Conservation (phyloP, 2,797 vertebrate species). For the Lacerta viridis region DNA sequence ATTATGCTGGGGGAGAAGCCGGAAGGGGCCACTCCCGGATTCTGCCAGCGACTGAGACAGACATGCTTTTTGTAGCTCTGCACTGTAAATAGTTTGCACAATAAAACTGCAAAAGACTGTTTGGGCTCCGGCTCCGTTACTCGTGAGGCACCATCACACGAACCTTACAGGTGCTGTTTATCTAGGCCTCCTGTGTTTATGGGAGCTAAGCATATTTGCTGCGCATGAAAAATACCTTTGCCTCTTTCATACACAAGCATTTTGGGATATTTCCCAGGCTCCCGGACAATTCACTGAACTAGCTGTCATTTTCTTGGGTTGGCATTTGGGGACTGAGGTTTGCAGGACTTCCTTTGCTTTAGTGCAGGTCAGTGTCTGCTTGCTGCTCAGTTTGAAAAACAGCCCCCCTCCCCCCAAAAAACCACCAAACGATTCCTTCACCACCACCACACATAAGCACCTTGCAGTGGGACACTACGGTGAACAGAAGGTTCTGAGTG, state of each 20-base stretch:
- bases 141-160: too few relatives aligned
- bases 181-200: too few relatives aligned
- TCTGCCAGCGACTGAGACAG: too few relatives aligned
- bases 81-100: too few relatives aligned
- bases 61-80: too few relatives aligned
- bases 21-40: too few relatives aligned
- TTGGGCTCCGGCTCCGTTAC: too few relatives aligned
- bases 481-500: background rate
- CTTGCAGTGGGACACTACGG: background rate
- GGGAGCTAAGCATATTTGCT: background rate
- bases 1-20: too few relatives aligned
- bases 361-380: background rate
- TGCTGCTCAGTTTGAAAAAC: background rate
- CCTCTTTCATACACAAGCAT: background rate
- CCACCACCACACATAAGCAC: too few relatives aligned
- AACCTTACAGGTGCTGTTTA: background rate
- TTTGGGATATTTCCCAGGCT: background rate
- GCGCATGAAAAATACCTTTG: background rate
- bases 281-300: background rate
- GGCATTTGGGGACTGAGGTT: background rate
- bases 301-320: background rate
- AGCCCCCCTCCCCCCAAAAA: background rate
- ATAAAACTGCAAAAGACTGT: too few relatives aligned
- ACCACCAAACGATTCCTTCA: too few relatives aligned
- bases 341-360: background rate